A percentile compares a stretch with the other conserved stretches of the same genome.
Evolutionary conservation across 2,888 invertebrate genomes (phyloP).

Genomic region (Cataglyphis altisquamis): DNA sequence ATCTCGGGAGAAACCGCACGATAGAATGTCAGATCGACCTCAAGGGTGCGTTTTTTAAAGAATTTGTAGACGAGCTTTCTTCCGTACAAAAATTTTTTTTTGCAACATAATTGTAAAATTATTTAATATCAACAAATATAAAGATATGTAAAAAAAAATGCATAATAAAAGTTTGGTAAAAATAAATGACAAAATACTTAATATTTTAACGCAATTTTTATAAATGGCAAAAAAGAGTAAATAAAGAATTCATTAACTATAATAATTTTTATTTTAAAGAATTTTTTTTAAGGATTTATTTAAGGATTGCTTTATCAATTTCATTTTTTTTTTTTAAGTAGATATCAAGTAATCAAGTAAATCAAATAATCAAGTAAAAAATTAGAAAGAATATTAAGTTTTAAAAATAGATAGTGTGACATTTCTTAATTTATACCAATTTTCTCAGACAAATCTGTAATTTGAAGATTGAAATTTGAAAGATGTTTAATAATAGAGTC

Average conservation of each 20-base stretch:
- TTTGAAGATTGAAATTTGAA: neutral
- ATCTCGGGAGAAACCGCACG: constrained; percentile 49
- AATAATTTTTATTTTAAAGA: neutral
- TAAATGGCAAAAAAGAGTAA: neutral
- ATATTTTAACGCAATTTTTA: neutral
- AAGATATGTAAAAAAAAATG: neutral
- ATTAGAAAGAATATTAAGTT: neutral
- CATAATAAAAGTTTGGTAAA: neutral
- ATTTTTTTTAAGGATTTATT: neutral
- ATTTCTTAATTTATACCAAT: neutral
- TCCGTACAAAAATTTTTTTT: constrained; percentile 1
- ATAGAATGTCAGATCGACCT: constrained; percentile 40
- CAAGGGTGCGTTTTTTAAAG: constrained; percentile 39
- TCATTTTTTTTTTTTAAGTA: neutral
- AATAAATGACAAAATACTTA: neutral
- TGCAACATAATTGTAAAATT: constrained; percentile 26
- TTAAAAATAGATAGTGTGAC: neutral
- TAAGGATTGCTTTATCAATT: neutral
- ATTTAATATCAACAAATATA: neutral
- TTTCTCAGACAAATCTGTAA: neutral
- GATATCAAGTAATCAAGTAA: neutral
- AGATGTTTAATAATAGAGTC: neutral
- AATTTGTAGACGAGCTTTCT: constrained; percentile 21
- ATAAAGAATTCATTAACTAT: neutral
- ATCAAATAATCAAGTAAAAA: neutral